These are phyloP conservation scores for Epinephelus coioides DNA, from an alignment of 2,797 vertebrate genomes.

Conservation along the genomic window DNA sequence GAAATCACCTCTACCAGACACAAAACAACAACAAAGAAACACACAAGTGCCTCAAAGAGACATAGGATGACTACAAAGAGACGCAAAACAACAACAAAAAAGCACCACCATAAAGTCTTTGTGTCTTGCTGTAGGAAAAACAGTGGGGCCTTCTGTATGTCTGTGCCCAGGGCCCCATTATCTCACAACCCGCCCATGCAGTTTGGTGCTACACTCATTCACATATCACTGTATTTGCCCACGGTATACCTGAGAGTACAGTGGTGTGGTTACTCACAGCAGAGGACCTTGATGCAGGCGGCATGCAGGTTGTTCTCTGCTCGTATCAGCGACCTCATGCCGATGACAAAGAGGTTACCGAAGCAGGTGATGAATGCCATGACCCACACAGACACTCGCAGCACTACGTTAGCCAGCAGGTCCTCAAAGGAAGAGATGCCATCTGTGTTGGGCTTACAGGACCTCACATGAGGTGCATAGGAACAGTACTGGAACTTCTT, in stretches of 20 bases:
- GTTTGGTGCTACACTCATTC: too few species aligned
- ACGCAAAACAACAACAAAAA: too few species aligned
- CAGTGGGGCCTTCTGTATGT: too few species aligned
- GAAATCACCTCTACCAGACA: too few species aligned
- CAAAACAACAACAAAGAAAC: too few species aligned
- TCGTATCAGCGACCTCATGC: conserved; percentile 90
- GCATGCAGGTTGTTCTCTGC: conserved; percentile 90
- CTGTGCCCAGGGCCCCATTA: too few species aligned
- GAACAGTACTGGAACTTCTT: conserved; percentile 91
- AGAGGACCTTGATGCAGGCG: conserved; percentile 91
- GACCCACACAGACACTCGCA: conserved; percentile 91
- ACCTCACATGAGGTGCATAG: conserved; percentile 88
- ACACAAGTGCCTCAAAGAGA: too few species aligned
- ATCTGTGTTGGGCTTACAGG: conserved; percentile 90
- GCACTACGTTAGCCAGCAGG: conserved; percentile 88
- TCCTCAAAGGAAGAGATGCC: conserved; percentile 92
- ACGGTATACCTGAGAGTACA: not conserved
- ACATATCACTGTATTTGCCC: not conserved
- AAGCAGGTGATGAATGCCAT: conserved; percentile 92
- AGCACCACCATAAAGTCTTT: too few species aligned
- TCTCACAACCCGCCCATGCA: too few species aligned
- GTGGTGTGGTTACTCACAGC: conserved; percentile 84
- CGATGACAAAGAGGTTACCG: conserved; percentile 91
- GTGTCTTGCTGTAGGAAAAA: too few species aligned
- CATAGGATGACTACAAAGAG: too few species aligned